These are phyloP conservation scores for Scelioninae gen. 2 DNA, from an alignment of 2,888 invertebrate species.

Conservation along the genomic window DNA sequence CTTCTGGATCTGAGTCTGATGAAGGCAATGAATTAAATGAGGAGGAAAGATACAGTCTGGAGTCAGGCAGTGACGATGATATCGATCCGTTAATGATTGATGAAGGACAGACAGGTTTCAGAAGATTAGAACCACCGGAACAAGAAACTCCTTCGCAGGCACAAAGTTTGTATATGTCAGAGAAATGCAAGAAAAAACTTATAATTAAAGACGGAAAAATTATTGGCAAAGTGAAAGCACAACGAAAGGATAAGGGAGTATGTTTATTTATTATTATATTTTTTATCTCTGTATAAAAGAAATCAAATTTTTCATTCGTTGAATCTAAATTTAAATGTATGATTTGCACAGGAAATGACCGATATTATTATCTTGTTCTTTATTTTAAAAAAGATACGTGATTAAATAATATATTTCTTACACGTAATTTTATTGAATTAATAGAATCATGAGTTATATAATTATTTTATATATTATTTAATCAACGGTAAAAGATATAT, in stretches of 20 bases:
- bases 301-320: conserved; percentile 4
- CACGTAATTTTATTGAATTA: no score
- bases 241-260: conserved; percentile 87
- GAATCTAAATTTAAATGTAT: no score
- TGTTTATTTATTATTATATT: conserved; percentile 56
- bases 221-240: conserved; percentile 84
- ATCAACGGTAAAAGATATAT: no score
- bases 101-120: conserved; percentile 76
- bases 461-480: no score
- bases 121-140: conserved; percentile 76
- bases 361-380: no score
- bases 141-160: conserved; percentile 76
- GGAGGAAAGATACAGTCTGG: conserved; percentile 70
- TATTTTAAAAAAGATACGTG: no score
- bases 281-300: background rate
- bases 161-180: conserved; percentile 85
- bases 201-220: conserved; percentile 82
- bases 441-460: no score
- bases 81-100: conserved; percentile 74
- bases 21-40: conserved; percentile 69
- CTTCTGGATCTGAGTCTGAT: conserved; percentile 71
- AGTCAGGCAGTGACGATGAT: conserved; percentile 72
- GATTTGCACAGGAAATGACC: no score
- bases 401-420: no score
- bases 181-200: conserved; percentile 85